phyloP scores from a whole-genome alignment of 2,113 vertebrate species.

The Mastomys coucha region DNA sequence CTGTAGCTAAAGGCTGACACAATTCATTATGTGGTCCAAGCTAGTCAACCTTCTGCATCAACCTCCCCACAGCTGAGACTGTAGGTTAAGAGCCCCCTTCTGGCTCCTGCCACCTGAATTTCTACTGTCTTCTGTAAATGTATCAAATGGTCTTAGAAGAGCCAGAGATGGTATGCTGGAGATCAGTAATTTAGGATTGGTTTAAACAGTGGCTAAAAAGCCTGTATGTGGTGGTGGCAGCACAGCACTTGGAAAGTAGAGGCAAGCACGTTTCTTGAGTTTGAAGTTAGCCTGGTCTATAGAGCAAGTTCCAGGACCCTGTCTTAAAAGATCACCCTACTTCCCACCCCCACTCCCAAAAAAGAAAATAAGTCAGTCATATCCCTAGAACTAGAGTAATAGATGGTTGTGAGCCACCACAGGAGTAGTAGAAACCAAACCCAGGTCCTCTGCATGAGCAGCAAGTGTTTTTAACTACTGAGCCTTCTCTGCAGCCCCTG shows the following conservation, averaged over 20 bases:
- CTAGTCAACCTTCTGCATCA: not conserved
- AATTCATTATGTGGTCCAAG: not conserved
- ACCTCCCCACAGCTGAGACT: not conserved
- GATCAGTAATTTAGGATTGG: not conserved
- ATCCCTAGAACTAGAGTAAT: not conserved
- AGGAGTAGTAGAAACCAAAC: not conserved
- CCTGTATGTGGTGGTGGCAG: not conserved
- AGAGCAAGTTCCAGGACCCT: not conserved
- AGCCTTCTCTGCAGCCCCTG: not conserved
- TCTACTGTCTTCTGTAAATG: not conserved
- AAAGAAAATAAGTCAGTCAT: not conserved
- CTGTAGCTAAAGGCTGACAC: not conserved
- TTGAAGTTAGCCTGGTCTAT: not conserved
- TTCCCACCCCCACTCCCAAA: no score
- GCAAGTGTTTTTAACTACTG: not conserved
- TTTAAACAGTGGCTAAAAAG: not conserved
- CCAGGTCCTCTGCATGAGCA: not conserved
- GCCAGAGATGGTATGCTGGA: constrained; percentile 12
- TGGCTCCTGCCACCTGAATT: not conserved
- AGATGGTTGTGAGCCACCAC: not conserved
- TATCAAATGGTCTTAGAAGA: constrained; percentile 40
- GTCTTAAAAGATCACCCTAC: not conserved
- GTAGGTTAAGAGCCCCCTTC: not conserved
- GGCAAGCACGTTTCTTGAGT: not conserved
- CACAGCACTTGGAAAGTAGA: not conserved